These are phyloP conservation scores for Turnix velox DNA, from an alignment of 2,113 vertebrate genomes.

Conservation along the genomic window DNA sequence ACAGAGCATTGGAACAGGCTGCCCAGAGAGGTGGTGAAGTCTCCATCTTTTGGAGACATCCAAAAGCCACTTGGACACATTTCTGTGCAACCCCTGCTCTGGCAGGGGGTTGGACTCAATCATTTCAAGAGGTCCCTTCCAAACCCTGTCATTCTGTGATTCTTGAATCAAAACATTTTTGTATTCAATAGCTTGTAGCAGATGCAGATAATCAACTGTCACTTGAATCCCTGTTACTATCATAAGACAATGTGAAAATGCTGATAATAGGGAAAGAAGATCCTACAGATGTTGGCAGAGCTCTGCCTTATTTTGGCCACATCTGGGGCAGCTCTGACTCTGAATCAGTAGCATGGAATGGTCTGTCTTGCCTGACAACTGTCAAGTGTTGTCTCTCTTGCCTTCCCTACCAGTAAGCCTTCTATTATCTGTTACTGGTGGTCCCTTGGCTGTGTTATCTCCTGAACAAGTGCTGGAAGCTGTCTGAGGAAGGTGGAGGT, in stretches of 20 bases:
- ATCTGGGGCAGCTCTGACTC: background rate
- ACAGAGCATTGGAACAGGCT: too few relatives aligned
- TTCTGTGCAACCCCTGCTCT: too few relatives aligned
- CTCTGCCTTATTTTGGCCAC: background rate
- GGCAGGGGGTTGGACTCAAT: too few relatives aligned
- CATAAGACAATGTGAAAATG: background rate
- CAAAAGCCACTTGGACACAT: too few relatives aligned
- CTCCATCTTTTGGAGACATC: too few relatives aligned
- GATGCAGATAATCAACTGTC: background rate
- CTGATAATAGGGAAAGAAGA: background rate
- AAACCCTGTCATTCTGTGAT: too few relatives aligned
- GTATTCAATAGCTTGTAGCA: background rate
- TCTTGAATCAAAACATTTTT: background rate
- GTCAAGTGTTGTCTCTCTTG: background rate
- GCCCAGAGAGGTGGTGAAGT: too few relatives aligned
- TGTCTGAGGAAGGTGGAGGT: background rate
- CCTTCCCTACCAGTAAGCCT: background rate
- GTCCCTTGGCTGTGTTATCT: background rate
- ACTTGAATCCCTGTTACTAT: background rate
- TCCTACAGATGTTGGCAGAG: background rate
- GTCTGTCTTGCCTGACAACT: too few relatives aligned
- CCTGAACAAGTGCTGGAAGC: background rate
- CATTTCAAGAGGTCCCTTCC: too few relatives aligned
- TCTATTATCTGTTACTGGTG: background rate
- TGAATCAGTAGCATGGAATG: background rate